These are phyloP conservation scores for Eledone cirrhosa DNA, from an alignment of 2,888 invertebrate species.

Conservation along the genomic window DNA sequence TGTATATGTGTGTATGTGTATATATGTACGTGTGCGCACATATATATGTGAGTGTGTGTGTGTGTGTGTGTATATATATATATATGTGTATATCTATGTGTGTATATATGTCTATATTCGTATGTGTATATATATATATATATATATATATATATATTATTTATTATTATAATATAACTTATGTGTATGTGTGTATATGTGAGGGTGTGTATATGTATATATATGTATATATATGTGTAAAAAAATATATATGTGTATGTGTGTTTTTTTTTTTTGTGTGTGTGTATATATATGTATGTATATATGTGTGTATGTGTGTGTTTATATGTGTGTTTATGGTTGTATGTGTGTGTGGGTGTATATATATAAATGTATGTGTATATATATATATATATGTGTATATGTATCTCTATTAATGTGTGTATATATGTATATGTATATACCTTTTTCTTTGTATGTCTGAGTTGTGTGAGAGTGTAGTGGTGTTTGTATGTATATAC, in stretches of 20 bases:
- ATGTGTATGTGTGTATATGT: background rate
- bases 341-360: background rate
- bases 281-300: no score
- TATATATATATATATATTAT: conserved; percentile 14
- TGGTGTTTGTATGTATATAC: no score
- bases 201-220: background rate
- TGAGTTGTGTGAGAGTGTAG: no score
- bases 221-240: background rate
- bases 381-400: background rate
- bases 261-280: no score
- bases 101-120: no score
- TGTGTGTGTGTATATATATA: background rate
- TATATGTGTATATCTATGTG: background rate
- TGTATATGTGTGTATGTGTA: background rate
- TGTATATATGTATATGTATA: no score
- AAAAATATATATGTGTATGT: background rate
- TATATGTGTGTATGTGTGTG: no score
- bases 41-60: background rate
- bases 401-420: no score
- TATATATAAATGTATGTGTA: background rate
- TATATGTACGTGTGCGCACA: background rate
- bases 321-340: no score
- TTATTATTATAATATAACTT: no score
- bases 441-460: no score
- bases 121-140: conserved; percentile 4